Percentiles rank a stretch among this genome's conserved stretches.
Conservation (phyloP, 2,113 vertebrate species). For the Bubo bubo region DNA sequence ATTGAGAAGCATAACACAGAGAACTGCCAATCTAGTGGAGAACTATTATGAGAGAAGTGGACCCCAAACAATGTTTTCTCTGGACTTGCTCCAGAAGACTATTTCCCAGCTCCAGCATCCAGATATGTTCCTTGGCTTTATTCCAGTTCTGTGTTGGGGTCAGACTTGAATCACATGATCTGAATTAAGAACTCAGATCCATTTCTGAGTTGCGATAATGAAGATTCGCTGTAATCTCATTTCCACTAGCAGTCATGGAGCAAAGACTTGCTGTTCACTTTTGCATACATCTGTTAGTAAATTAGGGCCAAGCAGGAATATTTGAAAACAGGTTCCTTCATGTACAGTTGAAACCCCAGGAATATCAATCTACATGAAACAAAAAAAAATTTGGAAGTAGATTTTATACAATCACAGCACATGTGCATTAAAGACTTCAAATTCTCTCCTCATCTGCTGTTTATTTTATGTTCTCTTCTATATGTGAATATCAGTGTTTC, state of each 20-base stretch:
- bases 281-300: not conserved
- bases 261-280: not conserved
- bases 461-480: not conserved
- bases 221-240: not conserved
- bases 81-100: not conserved
- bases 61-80: not conserved
- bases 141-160: not conserved
- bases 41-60: not conserved
- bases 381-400: not conserved
- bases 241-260: not conserved
- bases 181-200: not conserved
- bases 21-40: not conserved
- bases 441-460: not conserved
- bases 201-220: not conserved
- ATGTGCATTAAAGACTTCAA: not conserved
- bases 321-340: not conserved
- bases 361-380: not conserved
- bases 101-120: not conserved
- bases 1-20: not conserved
- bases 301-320: not conserved
- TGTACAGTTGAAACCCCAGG: not conserved
- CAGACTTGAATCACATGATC: rapidly evolving
- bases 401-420: not conserved
- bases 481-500: not conserved
- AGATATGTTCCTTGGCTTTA: not conserved